Percentiles rank a stretch among this genome's conserved stretches.
Conservation (phyloP, 2,888 invertebrate genomes). For the Acleris cristana region DNA sequence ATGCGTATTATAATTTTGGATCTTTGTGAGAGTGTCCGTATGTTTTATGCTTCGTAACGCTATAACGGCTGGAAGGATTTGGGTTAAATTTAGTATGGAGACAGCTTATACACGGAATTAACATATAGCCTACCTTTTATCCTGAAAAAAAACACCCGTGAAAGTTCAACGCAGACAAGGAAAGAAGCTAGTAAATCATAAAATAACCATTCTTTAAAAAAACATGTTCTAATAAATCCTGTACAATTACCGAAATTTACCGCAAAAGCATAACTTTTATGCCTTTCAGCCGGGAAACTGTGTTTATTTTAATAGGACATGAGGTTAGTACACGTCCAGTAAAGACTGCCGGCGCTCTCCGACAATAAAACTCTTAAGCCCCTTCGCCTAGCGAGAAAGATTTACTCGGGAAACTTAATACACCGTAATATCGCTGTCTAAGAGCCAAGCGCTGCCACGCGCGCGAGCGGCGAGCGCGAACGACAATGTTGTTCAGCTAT, state of each 20-base stretch:
- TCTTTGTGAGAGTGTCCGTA: too few relatives aligned
- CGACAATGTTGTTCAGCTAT: constrained; percentile 18
- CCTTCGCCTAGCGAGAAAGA: constrained; percentile 72
- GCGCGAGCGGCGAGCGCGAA: constrained; percentile 16
- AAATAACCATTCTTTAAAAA: too few relatives aligned
- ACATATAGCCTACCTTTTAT: too few relatives aligned
- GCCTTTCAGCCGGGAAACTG: neutral
- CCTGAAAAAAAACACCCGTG: too few relatives aligned
- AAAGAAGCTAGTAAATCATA: too few relatives aligned
- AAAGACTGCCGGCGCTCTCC: constrained; percentile 49
- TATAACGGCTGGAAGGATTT: too few relatives aligned
- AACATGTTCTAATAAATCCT: too few relatives aligned
- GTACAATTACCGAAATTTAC: neutral
- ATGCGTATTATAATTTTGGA: too few relatives aligned
- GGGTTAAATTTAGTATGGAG: too few relatives aligned
- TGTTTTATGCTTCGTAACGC: too few relatives aligned
- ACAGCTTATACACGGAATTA: too few relatives aligned
- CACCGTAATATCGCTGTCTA: constrained; percentile 69
- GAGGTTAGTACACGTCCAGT: constrained; percentile 24
- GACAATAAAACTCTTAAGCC: constrained; percentile 83
- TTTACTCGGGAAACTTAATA: constrained; percentile 80
- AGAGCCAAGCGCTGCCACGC: constrained; percentile 31
- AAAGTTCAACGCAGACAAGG: too few relatives aligned
- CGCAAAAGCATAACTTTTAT: neutral
- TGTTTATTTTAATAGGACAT: neutral